phyloP scores from a whole-genome alignment of 2,113 vertebrate genomes.

The Grammomys dolichurus region DNA sequence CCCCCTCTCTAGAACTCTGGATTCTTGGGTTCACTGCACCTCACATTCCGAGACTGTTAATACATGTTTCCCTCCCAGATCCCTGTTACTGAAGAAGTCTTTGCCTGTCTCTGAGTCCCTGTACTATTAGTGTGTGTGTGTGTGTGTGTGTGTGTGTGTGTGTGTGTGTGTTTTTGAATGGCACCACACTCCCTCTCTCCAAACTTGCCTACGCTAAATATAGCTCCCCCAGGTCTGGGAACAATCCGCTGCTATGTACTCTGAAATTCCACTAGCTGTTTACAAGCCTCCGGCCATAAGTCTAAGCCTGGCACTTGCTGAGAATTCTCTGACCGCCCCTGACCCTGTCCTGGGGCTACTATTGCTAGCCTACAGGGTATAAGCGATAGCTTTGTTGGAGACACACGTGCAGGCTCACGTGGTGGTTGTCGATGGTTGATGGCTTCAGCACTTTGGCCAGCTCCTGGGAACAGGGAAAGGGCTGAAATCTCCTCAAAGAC shows the following conservation, averaged over 20 bases:
- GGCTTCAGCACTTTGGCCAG: conserved; percentile 81
- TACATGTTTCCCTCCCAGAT: neutral
- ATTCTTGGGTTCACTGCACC: neutral
- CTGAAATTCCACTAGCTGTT: conserved; percentile 61
- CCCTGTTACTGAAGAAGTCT: neutral
- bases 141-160: conserved; percentile 23
- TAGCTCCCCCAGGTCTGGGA: conserved; percentile 67
- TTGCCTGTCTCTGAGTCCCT: conserved; percentile 26
- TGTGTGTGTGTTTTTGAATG: conserved; percentile 19
- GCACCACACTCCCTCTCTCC: conserved; percentile 25
- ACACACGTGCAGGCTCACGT: neutral
- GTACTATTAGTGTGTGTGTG: conserved; percentile 55
- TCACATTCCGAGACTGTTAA: neutral
- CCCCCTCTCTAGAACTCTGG: neutral
- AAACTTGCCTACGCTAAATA: conserved; percentile 70
- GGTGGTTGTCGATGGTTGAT: neutral
- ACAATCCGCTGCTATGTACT: neutral
- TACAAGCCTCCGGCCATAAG: neutral
- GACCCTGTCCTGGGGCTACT: neutral
- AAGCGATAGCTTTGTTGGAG: neutral
- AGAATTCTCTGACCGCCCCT: neutral
- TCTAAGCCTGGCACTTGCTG: conserved; percentile 48
- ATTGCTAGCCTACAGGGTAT: neutral
- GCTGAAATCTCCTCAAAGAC: neutral
- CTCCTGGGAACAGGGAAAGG: neutral